Base-by-base conservation (phyloP, 2,113 vertebrate genomes). In the Muntiacus reevesi region DNA sequence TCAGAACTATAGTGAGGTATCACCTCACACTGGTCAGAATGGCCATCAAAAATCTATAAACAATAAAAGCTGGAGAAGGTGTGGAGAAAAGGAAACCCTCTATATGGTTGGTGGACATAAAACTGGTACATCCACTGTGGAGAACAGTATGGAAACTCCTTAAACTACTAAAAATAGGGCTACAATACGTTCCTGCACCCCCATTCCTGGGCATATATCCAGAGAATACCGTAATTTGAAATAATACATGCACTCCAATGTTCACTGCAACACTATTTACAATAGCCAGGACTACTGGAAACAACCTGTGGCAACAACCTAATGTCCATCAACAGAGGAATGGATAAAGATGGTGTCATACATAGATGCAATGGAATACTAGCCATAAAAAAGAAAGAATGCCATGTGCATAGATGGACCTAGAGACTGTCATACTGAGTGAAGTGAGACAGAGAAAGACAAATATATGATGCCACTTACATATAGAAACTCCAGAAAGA, bases 171-270 rank as follows among this genome's bases (percentile, higher is more conserved):
- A 50, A 81, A 81, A 81, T 12, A 81, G 28, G 43, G 9, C 45
- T 21, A 21, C 2, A 30, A 21, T 33, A 81, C 0, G 0, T 19
- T 17, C 16, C 78, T 33, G 16, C 45, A 50, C 16, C 50, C 9
- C 28, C 45, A 33, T 30, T 50, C 45, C 45, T 50, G 28, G 78
- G 28, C 9, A 11, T 50, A 21, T 21, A 50, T 19, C 28, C 28
- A 33, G 78, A 81, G 78, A 50, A 11, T 11, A 81, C 45, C 78
- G 12, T 50, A 50, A 81, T 50, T 3, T 47, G 45, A 81, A 50
- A 33, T 50, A 47, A 81, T 33, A 50, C 45, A 50, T 0, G 28
- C 28, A 33, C 78, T 30, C 78, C 45, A 33, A 50, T 47, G 16
- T 81, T 81, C 16, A 50, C 16, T 5, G 78, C 9, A 50, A 47